Evolutionary conservation across 2,888 invertebrate species (phyloP), one percentile per base, ranked within the genome.

Genomic region (Drosophila neonasuta): DNA sequence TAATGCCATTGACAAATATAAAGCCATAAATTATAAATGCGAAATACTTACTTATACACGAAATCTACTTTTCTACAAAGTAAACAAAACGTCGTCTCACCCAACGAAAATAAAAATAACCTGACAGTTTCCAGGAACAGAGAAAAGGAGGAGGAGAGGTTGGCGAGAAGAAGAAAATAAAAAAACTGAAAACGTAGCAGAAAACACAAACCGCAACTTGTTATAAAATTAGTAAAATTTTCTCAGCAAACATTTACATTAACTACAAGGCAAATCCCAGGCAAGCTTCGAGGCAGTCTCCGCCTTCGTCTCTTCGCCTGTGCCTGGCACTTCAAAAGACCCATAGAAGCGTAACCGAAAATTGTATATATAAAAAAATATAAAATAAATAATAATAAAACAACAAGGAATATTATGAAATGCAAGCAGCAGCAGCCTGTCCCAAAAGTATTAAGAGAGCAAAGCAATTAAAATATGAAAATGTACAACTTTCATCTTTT

Each of bases 381-480:
- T 15, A 54, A 65, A 59, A 56, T 58, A 56, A 71, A 66, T 62
- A 70, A 55, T 48, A 61, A 58, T 15, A 44, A 61, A 29, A 58
- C 61, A 70, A 70, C 63, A 70, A 70, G 57, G 56, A 77, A 71
- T 67, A 77, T 79, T 75, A 61, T 54, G 48, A 62, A 64, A 69
- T 66, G 68, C 41, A 51, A 59, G 63, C 48, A 30, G 54, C 67
- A 50, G 44, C 46, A 69, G 77, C 59, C 73, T 75, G 83, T 77
- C 88, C 82, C 86, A 79, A 77, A 79, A 84, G 80, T 82, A 80
- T 84, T 83, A 87, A 79, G 76, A 86, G 86, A 87, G 83, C 86
- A 88, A 88, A 88, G 88, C 88, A 88, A 88, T 88, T 88, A 88
- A 88, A 88, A 88, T 88, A 88, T 88, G 86, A 88, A 87, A 85